Base-by-base conservation (phyloP, 1,140 invertebrate genomes). In the Ephestia elutella region DNA sequence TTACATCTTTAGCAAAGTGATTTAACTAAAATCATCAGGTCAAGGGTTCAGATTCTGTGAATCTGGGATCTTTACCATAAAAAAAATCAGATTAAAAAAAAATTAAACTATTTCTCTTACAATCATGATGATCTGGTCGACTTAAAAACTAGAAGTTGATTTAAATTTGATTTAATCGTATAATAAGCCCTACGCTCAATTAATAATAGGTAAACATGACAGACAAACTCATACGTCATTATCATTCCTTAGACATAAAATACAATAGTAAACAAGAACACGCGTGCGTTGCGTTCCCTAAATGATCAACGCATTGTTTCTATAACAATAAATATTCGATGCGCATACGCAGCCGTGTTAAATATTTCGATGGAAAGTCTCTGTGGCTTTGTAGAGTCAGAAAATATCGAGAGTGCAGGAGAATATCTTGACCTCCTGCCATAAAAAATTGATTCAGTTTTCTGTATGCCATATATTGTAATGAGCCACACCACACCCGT, bases 331-430 rank as follows among this genome's bases (percentile, higher is more conserved):
- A 78, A 72, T 85, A 85, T 85, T 80, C 75, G 59, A 75, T 75
- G 65, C 69, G 74, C 70, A 66, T 56, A 60, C 75, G 68, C 60
- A 73, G 68, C 60, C 54, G 70, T 79, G 78, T 79, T 75, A 80
- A 82, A 82, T 84, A 78, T 84, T 82, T 82, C 68, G 71, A 69
- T 84, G 78, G 81, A 84, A 84, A 84, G 81, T 82, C 72, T 58
- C 72, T 57, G 60, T 13, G 48, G 25, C 28, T 55, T 38, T 49
- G 30, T 32, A 11, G 30, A 9, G 30, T 32, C 21, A 49, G n/a
- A 44, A n/a, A 44, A 44, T 15, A 15, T 15, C 38, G 13, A 15
- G 13, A 44, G 38, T 44, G 10, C 38, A 44, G n/a, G 2, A 15
- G 20, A 55, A 44, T 54, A 21, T 20, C 54, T 25, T 25, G 7